Conservation (phyloP, 2,888 invertebrate genomes). For the Lamellibrachia columna region DNA sequence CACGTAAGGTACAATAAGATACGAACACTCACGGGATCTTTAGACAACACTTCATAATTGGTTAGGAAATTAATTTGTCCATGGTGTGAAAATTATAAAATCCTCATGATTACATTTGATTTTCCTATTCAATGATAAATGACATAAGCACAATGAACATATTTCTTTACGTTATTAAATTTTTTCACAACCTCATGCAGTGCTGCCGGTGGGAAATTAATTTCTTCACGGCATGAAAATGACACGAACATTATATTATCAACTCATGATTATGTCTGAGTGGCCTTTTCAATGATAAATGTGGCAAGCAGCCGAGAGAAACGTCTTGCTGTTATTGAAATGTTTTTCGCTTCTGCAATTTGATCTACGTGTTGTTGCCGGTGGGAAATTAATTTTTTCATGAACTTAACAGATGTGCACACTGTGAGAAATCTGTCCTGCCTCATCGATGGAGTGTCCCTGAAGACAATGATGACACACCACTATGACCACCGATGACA, state of each 20-base stretch:
- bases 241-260: background rate
- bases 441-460: background rate
- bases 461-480: background rate
- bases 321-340: background rate
- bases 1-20: background rate
- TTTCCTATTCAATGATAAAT: background rate
- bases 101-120: background rate
- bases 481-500: too few species aligned
- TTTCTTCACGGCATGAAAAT: background rate
- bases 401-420: slow-evolving; percentile 11
- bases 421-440: slow-evolving; percentile 8
- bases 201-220: background rate
- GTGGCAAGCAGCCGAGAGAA: background rate
- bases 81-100: background rate
- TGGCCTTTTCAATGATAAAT: slow-evolving; percentile 16
- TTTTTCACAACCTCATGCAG: background rate
- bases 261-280: background rate
- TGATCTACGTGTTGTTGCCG: background rate
- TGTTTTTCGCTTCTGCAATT: slow-evolving; percentile 12
- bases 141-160: background rate
- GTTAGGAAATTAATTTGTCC: background rate
- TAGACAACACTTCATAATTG: background rate
- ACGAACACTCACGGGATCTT: background rate
- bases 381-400: slow-evolving; percentile 16
- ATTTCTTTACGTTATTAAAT: slow-evolving; percentile 10